A percentile compares a stretch with the other conserved stretches of the same genome.
Evolutionary conservation across 92 coral and sea anemone species (phyloP).

Genomic region (Virgularia gustaviana): DNA sequence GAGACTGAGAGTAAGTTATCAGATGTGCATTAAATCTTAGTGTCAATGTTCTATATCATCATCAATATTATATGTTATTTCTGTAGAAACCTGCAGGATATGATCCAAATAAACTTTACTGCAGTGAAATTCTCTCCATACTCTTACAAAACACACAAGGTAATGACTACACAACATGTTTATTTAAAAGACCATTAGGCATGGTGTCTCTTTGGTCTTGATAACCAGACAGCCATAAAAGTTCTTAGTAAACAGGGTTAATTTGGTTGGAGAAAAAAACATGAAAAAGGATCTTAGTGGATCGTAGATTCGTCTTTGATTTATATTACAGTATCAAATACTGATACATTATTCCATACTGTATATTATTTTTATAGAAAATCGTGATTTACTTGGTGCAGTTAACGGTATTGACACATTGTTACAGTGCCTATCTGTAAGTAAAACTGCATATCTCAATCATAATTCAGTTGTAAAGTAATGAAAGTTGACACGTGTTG

Average conservation of each 20-base stretch:
- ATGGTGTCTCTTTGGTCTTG: too few relatives aligned
- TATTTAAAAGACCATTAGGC: too few relatives aligned
- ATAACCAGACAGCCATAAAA: too few relatives aligned
- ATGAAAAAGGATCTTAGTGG: too few relatives aligned
- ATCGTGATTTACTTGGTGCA: conserved; percentile 84
- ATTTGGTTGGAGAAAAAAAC: too few relatives aligned
- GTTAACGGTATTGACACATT: conserved; percentile 91
- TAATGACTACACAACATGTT: conserved; percentile 23
- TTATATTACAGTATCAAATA: too few relatives aligned
- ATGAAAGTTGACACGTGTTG: background rate
- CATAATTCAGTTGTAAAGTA: background rate
- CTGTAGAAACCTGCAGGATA: conserved; percentile 87
- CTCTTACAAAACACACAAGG: conserved; percentile 88
- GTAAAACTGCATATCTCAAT: conserved; percentile 27
- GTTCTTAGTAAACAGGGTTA: too few relatives aligned
- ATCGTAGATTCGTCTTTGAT: too few relatives aligned
- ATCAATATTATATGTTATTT: background rate
- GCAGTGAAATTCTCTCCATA: conserved; percentile 90
- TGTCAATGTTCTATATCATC: background rate
- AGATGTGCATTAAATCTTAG: background rate
- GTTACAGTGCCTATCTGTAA: conserved; percentile 85
- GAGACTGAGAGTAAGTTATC: conserved; percentile 68
- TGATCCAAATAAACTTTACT: conserved; percentile 91
- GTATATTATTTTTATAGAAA: conserved; percentile 57
- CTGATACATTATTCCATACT: too few relatives aligned